Base-by-base conservation (phyloP, 2,888 invertebrate species). In the Fabriciana adippe region DNA sequence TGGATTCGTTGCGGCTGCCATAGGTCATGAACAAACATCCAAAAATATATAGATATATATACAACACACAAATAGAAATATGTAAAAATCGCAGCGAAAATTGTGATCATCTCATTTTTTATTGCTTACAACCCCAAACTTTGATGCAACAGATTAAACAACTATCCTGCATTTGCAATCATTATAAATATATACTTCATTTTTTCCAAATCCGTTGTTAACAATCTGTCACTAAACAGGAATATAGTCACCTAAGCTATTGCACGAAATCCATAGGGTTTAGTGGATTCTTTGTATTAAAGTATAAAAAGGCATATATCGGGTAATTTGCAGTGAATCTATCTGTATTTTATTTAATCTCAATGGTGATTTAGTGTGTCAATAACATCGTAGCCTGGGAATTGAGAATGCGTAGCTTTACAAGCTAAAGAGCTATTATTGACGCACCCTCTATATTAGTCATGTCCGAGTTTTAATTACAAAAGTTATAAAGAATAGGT, bases 21-120 rank as follows among this genome's bases (percentile, higher is more conserved):
- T 64, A 41, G 55, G 55, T 62, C 70, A 70, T 55, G 67, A 68
- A 70, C 70, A 67, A 70, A 64, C 14, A 57, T 70, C 60, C 62
- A 70, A 70, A 70, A 70, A 65, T 67, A 70, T 68, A 61, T 35
- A 51, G 51, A 51, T 63, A 62, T 54, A 65, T 55, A 61, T 64
- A 68, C 56, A 70, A 62, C 35, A 35, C 61, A 31, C 61, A 51
- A 35, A 61, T 51, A 54, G 63, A 65, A 57, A 68, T 57, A 59
- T 68, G 64, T 67, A 60, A 57, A 60, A 57, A 67, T 60, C 15
- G 16, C 55, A 54, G 67, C 70, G 59, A 68, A 70, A 68, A 65
- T 67, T 67, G 61, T 57, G 31, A 64, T 67, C 56, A 54, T 70
- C 53, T 67, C 54, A 35, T 54, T n/a, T 54, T 26, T 11, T n/a